phyloP scores from a whole-genome alignment of 2,113 vertebrate genomes.

The Pandion haliaetus region DNA sequence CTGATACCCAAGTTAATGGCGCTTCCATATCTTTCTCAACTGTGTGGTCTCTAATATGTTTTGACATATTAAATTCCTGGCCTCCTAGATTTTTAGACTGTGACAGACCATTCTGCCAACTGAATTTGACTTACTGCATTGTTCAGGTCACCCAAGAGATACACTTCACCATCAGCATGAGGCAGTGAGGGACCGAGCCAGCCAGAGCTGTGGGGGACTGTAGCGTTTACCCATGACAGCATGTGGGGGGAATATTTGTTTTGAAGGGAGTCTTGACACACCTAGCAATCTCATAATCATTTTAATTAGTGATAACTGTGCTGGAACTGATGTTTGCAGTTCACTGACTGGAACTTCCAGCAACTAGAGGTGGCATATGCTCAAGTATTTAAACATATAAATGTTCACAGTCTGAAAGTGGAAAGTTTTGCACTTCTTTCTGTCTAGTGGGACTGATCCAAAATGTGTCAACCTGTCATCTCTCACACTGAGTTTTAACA shows the following conservation, averaged over 20 bases:
- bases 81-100: neutral
- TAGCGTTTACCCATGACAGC: rapidly evolving
- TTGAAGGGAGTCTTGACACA: neutral
- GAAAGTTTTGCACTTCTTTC: neutral
- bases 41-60: neutral
- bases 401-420: neutral
- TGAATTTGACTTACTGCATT: neutral
- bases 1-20: neutral
- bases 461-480: neutral
- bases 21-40: neutral
- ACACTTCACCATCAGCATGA: neutral
- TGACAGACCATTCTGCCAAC: rapidly evolving
- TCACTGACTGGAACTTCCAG: neutral
- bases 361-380: neutral
- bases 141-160: neutral
- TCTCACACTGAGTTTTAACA: neutral
- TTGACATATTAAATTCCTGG: neutral
- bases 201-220: neutral
- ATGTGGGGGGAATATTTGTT: neutral
- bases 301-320: neutral
- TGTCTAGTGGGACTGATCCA: neutral
- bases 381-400: neutral
- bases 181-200: neutral
- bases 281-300: rapidly evolving
- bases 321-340: neutral